A percentile compares a stretch with the other conserved stretches of the same genome.
Conservation (phyloP, 2,797 vertebrate species). For the Allenopithecus nigroviridis region DNA sequence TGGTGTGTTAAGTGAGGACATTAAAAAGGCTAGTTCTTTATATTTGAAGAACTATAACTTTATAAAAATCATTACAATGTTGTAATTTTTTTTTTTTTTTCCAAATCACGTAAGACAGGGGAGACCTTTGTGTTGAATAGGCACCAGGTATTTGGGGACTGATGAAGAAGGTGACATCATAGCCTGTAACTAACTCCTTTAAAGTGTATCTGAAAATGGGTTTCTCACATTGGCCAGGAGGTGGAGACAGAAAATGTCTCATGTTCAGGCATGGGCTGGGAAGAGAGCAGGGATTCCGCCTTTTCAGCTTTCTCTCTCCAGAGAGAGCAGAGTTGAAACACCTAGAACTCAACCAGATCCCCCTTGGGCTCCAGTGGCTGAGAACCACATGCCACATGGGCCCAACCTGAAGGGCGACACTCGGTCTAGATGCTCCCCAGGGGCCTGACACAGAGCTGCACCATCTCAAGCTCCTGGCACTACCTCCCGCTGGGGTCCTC, state of each 20-base stretch:
- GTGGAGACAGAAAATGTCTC: slow-evolving; percentile 54
- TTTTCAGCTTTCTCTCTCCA: not conserved
- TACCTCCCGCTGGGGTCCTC: not conserved
- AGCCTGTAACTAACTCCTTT: not conserved
- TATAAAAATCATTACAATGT: not conserved
- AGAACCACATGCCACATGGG: not conserved
- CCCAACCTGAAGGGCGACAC: not conserved
- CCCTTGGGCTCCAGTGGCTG: not conserved
- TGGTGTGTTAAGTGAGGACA: not conserved
- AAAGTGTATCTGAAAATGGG: not conserved
- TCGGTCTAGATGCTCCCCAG: not conserved
- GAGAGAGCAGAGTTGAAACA: not conserved
- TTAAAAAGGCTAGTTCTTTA: not conserved
- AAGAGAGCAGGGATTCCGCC: not conserved
- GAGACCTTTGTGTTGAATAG: not conserved
- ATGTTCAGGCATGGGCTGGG: not conserved
- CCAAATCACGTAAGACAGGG: not conserved
- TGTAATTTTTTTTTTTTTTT: not conserved
- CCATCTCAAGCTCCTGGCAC: not conserved
- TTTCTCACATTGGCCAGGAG: slow-evolving; percentile 53
- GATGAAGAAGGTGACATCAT: not conserved
- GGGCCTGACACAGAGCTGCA: not conserved
- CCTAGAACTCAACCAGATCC: not conserved
- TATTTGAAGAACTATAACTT: not conserved
- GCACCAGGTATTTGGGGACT: not conserved